Evolutionary conservation across 2,113 vertebrate species (phyloP).

Genomic region (Phalacrocorax carbo): DNA sequence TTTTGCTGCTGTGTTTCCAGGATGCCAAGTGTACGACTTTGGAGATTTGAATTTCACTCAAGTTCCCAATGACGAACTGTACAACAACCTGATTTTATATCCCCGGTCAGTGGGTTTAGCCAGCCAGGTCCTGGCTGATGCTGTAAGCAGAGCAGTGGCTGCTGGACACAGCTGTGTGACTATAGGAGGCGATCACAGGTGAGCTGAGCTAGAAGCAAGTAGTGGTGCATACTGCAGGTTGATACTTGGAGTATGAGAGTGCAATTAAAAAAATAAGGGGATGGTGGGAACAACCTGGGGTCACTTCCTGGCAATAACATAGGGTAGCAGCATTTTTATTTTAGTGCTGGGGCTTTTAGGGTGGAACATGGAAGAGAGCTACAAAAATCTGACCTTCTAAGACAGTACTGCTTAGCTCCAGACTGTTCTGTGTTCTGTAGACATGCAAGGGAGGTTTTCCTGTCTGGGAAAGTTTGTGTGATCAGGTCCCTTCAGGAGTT

Average conservation of each 20-base stretch:
- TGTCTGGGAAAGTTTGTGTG: background rate
- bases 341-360: background rate
- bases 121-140: conserved; percentile 83
- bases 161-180: conserved; percentile 89
- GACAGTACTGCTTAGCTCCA: background rate
- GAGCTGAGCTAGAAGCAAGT: background rate
- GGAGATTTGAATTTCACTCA: conserved; percentile 90
- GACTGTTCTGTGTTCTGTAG: background rate
- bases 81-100: conserved; percentile 84
- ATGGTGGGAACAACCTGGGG: rapidly evolving
- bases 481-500: background rate
- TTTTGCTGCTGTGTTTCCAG: conserved; percentile 68
- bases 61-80: conserved; percentile 87
- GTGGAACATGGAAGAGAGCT: background rate
- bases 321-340: background rate
- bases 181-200: conserved; percentile 98
- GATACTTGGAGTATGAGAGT: background rate
- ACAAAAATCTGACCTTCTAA: background rate
- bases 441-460: background rate
- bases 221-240: background rate
- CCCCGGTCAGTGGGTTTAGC: conserved; percentile 91
- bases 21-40: conserved; percentile 88
- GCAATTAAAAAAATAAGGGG: background rate
- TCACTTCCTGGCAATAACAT: background rate
- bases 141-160: conserved; percentile 83